Percentiles rank a stretch among this genome's conserved stretches.
These are phyloP conservation scores for Phyllostomus discolor DNA, from an alignment of 2,113 vertebrate species.

Conservation along the genomic window DNA sequence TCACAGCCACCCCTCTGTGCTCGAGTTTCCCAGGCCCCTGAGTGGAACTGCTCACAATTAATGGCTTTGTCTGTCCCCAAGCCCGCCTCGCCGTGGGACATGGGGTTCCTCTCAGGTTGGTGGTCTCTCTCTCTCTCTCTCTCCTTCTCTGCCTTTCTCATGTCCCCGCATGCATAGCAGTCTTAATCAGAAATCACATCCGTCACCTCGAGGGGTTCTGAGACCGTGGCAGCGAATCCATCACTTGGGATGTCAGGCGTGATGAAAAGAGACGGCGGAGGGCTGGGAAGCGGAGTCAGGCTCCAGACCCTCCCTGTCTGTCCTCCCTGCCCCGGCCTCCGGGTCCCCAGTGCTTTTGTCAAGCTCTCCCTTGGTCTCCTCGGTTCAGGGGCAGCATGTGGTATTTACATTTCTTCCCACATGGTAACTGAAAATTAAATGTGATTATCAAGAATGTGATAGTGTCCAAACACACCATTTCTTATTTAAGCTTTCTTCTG, in stretches of 20 bases:
- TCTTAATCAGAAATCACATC: conserved; percentile 1
- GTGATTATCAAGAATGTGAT: not conserved
- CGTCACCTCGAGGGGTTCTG: not conserved
- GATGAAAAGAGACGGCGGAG: not conserved
- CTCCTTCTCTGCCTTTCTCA: not conserved
- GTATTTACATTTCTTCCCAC: not conserved
- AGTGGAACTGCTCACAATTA: conserved; percentile 58
- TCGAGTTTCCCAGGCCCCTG: conserved; percentile 65
- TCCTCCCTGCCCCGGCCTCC: not conserved
- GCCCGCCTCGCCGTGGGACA: not conserved
- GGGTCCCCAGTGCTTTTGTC: too few relatives aligned
- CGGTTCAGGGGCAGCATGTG: not conserved
- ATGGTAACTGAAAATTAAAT: not conserved
- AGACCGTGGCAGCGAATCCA: not conserved
- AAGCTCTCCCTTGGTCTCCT: not conserved
- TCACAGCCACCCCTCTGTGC: conserved; percentile 56
- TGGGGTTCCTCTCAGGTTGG: conserved; percentile 34
- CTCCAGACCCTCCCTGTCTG: too few relatives aligned
- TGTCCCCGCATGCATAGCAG: not conserved
- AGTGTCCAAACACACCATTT: not conserved
- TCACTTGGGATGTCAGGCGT: not conserved
- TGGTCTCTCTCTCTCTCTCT: not conserved
- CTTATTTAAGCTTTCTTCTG: not conserved
- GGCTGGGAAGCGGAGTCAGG: accelerated
- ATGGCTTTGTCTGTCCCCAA: conserved; percentile 60